Conservation (phyloP, 2,113 vertebrate species). For the Micromys minutus region DNA sequence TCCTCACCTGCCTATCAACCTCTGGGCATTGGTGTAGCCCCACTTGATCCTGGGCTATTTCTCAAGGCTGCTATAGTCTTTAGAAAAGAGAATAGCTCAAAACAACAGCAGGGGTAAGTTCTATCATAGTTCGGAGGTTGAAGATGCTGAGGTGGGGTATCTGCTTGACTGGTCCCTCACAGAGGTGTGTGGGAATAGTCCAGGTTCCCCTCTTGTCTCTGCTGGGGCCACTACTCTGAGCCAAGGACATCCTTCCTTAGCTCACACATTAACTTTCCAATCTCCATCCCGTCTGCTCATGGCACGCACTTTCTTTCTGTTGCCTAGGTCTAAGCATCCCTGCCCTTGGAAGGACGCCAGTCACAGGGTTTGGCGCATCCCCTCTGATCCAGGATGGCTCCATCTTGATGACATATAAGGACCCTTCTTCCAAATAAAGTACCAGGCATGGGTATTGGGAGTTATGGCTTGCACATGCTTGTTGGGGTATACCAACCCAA, state of each 20-base stretch:
- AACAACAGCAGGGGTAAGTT: not conserved
- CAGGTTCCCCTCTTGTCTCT: too few relatives aligned
- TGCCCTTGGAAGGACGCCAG: not conserved
- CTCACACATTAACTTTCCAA: rapidly evolving
- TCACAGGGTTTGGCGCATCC: not conserved
- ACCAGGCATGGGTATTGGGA: not conserved
- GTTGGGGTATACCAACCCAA: not conserved
- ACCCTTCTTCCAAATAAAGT: not conserved
- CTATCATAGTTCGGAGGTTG: not conserved
- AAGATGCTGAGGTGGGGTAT: not conserved
- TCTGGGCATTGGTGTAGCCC: rapidly evolving
- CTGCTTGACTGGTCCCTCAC: not conserved
- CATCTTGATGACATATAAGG: too few relatives aligned
- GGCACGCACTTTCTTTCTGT: not conserved
- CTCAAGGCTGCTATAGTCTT: too few relatives aligned
- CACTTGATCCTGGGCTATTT: rapidly evolving
- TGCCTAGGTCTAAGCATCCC: not conserved
- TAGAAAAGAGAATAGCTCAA: not conserved
- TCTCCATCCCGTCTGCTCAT: not conserved
- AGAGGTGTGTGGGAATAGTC: not conserved
- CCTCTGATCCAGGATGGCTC: not conserved
- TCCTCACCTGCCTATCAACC: too few relatives aligned
- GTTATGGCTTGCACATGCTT: not conserved
- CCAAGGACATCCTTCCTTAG: not conserved
- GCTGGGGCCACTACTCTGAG: rapidly evolving